Evolutionary conservation across 2,888 invertebrate genomes (phyloP), one percentile per base, ranked within the genome.

Genomic region (Hipparchia semele): DNA sequence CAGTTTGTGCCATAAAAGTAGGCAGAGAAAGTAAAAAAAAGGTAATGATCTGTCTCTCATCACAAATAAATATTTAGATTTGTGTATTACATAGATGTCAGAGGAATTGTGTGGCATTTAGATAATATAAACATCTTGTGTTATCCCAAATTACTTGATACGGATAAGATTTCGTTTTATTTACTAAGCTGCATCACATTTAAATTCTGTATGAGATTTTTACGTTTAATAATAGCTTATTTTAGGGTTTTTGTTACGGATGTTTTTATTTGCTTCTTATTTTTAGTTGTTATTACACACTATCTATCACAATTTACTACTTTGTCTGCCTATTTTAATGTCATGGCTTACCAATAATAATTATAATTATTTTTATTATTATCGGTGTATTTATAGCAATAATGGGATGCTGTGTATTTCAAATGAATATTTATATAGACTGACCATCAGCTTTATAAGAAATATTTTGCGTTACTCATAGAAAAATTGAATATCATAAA

Each of bases 311-410:
- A 23, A 23, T 13, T 56, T 54, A n/a, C n/a, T 13, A 56, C 56
- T 60, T 60, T 59, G 3, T 59, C 59, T 39, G 60, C 6, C 33
- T 60, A 39, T 39, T 60, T 39, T 60, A 60, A 60, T 60, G 60
- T 56, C 56, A 39, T 39, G 39, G 3, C 39, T 39, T 39, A 56
- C 39, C 60, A 60, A 6, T 7, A 60, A 33, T 39, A 39, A 60
- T 39, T 4, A 39, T 39, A 39, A 39, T 39, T 4, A 4, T 39
- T 39, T 39, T 39, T 39, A 39, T 39, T 39, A 60, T 56, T 56
- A 56, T 56, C 6, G 13, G 5, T 6, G 60, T 60, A 10, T 39
- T 39, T 39, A 6, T 60, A 39, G 33, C 9, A 39, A 60, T 10
- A 23, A 60, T 10, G 33, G 12, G 60, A 7, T 56, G n/a, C 56